phyloP scores from a whole-genome alignment of 1,140 invertebrate species.

The Micrasema minimum region DNA sequence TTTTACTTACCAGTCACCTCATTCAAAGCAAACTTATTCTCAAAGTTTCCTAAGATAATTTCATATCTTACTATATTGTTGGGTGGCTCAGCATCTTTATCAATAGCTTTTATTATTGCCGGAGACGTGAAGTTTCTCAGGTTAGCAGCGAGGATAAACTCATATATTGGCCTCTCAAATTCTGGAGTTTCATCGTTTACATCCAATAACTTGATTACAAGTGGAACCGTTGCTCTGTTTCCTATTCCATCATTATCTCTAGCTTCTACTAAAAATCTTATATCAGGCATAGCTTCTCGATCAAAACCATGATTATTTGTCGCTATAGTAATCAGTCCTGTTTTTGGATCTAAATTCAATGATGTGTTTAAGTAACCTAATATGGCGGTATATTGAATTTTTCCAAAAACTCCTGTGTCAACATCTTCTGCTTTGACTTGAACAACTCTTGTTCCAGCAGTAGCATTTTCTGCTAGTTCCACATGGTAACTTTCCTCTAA shows the following conservation, averaged over 20 bases:
- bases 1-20: constrained; percentile 76
- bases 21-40: constrained; percentile 83
- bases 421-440: constrained; percentile 81
- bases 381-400: constrained; percentile 80
- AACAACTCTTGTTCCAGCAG: constrained; percentile 77
- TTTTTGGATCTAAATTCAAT: constrained; percentile 80
- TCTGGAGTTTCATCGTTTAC: constrained; percentile 89
- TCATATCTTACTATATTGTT: constrained; percentile 90
- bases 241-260: constrained; percentile 86
- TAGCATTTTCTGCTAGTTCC: constrained; percentile 82
- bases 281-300: constrained; percentile 80
- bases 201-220: constrained; percentile 82
- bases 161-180: constrained; percentile 83
- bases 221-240: constrained; percentile 75
- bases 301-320: constrained; percentile 82
- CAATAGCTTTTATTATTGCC: constrained; percentile 81
- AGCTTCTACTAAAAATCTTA: constrained; percentile 85
- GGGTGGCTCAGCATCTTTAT: constrained; percentile 84
- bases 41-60: constrained; percentile 81
- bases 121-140: constrained; percentile 77
- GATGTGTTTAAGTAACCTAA: constrained; percentile 79
- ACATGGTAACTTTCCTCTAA: constrained; percentile 76
- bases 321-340: constrained; percentile 83
- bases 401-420: constrained; percentile 77
- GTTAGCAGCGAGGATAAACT: constrained; percentile 82